A percentile compares a stretch with the other conserved stretches of the same genome.
Conservation (phyloP, 2,797 vertebrate species). For the Acrocephalus scirpaceus region DNA sequence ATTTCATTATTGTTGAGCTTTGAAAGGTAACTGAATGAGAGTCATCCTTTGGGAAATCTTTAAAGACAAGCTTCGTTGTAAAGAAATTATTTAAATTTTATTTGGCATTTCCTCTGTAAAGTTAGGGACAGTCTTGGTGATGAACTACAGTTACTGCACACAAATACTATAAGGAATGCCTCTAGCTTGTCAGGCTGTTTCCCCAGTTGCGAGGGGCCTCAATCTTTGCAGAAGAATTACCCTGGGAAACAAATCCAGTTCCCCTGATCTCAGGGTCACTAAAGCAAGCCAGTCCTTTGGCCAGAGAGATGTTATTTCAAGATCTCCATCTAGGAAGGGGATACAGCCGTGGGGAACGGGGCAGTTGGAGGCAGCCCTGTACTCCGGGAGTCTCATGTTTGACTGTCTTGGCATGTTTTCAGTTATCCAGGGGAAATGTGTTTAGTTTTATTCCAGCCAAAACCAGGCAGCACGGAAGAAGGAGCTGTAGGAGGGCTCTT, state of each 20-base stretch:
- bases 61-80: background rate
- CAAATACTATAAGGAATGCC: background rate
- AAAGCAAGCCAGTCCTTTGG: background rate
- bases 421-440: background rate
- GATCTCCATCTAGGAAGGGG: conserved; percentile 50
- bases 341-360: conserved; percentile 13
- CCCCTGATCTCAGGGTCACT: background rate
- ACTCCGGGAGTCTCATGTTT: background rate
- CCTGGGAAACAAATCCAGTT: conserved; percentile 21
- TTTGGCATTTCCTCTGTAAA: background rate
- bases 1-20: conserved; percentile 2
- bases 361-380: conserved; percentile 5
- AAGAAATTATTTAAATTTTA: background rate
- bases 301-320: conserved; percentile 55
- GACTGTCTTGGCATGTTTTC: conserved; percentile 36
- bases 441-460: conserved; percentile 33
- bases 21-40: background rate
- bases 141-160: background rate
- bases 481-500: conserved; percentile 1
- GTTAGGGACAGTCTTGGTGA: background rate
- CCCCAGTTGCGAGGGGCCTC: background rate
- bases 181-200: background rate
- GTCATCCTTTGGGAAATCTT: background rate
- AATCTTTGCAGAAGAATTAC: conserved; percentile 33
- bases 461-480: background rate